Base-by-base conservation (phyloP, 1,140 invertebrate species). In the Plodia interpunctella region DNA sequence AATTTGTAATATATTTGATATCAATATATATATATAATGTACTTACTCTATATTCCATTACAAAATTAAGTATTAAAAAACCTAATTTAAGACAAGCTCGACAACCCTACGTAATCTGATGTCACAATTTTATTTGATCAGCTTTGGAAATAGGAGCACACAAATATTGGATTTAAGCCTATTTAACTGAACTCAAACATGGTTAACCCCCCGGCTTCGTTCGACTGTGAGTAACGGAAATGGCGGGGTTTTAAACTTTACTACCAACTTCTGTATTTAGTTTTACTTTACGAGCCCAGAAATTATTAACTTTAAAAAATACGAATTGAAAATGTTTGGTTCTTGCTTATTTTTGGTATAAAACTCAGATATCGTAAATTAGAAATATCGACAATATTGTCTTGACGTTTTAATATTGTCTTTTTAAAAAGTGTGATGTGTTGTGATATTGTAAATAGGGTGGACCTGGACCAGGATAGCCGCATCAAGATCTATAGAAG, bases 71-170 rank as follows among this genome's bases (percentile, higher is more conserved):
- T 38, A 44, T 15, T 15, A n/a, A 44, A 38, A 38, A 38, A 38
- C 11, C 8, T 2, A 9, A 51, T 54, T 25, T 4, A 32, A 54
- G 15, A 28, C 17, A 3, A 11, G 25, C 21, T 10, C 19, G 52
- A 8, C 21, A 51, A 51, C 18, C 50, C 18, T 51, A 51, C 50
- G 19, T 11, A 51, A 20, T 5, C 17, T 49, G 57, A 57, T 67
- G 65, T 62, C 63, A 66, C 64, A 54, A 63, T 60, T 66, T 62
- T 71, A 65, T 74, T 74, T 74, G 66, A 64, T 61, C 68, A 74
- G 68, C 71, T 66, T 66, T 49, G 57, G 57, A 59, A n/a, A 59
- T 60, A 60, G 57, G 59, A 55, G 61, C 59, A 51, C 25, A 55
- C 65, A 74, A 74, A 74, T 71, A 74, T 74, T 68, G 62, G 55